Conservation (phyloP, 2,797 vertebrate genomes). For the Galagoides demidoff region DNA sequence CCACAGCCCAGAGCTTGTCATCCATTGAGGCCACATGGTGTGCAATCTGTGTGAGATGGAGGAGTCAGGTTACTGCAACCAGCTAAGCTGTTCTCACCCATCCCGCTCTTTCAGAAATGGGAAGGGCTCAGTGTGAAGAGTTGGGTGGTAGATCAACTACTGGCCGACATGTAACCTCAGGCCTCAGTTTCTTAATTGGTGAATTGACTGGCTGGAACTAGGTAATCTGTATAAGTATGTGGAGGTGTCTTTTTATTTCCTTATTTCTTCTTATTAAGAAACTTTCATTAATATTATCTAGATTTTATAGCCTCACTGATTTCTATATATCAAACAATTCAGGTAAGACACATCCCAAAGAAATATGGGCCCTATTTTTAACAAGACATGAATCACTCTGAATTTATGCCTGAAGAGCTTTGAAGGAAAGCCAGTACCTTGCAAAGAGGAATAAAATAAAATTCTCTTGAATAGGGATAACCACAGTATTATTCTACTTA, state of each 20-base stretch:
- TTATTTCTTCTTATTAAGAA: conserved; percentile 42
- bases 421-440: conserved; percentile 65
- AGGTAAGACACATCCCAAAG: conserved; percentile 59
- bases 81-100: neutral
- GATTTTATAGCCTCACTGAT: conserved; percentile 67
- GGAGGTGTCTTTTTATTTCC: conserved; percentile 26
- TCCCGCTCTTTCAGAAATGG: neutral
- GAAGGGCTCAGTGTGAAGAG: neutral
- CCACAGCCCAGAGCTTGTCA: neutral
- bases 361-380: conserved; percentile 63
- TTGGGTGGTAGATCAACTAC: too few species aligned
- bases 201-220: conserved; percentile 36
- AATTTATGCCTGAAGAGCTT: conserved; percentile 70
- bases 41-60: neutral
- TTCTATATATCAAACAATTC: conserved; percentile 66
- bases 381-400: conserved; percentile 45
- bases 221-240: conserved; percentile 4
- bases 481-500: conserved; percentile 48
- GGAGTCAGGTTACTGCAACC: neutral
- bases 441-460: conserved; percentile 66
- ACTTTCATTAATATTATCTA: conserved; percentile 27
- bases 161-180: neutral
- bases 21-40: neutral
- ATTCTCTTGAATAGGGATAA: conserved; percentile 46
- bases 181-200: neutral